Base-by-base conservation (phyloP, 2,797 vertebrate genomes). In the Ctenopoma multispine region DNA sequence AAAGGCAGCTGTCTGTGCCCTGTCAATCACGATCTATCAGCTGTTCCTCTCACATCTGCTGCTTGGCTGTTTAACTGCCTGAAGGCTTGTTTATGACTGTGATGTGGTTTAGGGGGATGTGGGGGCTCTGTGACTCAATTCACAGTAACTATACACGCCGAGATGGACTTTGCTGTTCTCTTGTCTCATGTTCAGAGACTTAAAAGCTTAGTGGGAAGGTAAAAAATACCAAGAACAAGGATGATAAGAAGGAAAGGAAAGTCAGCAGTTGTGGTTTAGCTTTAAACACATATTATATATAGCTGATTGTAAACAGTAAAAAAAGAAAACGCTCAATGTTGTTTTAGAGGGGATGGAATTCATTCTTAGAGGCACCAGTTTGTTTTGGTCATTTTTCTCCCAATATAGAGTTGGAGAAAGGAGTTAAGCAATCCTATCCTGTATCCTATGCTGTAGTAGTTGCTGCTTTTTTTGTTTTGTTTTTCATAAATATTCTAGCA, bases 131-230 rank as follows among this genome's bases (percentile, higher is more conserved):
- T 85, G 81, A 87, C 79, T 75, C 83, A 64, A 40, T 65, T 82
- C 64, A 69, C 58, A 44, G 90, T 91, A 91, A 92, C 79, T 72
- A 77, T 86, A 89, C 76, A 92, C 88, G 84, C 23, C 17, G 23
- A 58, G 38, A 77, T 4, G 3, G 86, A 66, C 81, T 90, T 91
- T 79, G 63, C 84, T 90, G 83, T 85, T 31, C 87, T 85, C 74
- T 57, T 69, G 86, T 88, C 81, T 90, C 86, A 83, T 82, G 85
- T 89, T 91, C 77, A 63, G 73, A 71, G 59, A 73, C 63, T 63
- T 60, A 60, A 18, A 61, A 63, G 69, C 69, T 84, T 69, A 71
- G 57, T 53, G 62, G 44, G 53, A 61, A 68, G 60, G 80, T 23
- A 64, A 55, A 49, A 57, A 62, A 77, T 72, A 55, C 55, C 43